A percentile compares a stretch with the other conserved stretches of the same genome.
Evolutionary conservation across 2,888 invertebrate genomes (phyloP).

Genomic region (Labia minor): DNA sequence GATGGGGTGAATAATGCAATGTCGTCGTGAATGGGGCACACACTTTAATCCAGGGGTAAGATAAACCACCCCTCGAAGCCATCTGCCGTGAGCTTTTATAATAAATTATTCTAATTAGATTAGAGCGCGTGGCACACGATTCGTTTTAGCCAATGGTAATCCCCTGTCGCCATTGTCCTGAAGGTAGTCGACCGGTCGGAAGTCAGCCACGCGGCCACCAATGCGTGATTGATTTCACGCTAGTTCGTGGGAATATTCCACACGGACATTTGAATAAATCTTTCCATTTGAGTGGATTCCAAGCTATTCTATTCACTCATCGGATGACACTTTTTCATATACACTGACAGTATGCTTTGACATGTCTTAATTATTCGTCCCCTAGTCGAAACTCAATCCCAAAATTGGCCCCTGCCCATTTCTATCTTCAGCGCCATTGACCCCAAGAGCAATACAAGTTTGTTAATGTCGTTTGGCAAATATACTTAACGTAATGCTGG

Average conservation of each 20-base stretch:
- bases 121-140: not conserved
- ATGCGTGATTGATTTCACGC: conserved; percentile 7
- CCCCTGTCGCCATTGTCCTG: conserved; percentile 3
- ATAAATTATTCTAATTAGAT: conserved; percentile 13
- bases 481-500: conserved; percentile 13
- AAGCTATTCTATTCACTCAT: not conserved
- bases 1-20: conserved; percentile 7
- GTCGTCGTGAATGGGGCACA: not conserved
- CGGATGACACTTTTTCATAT: not conserved
- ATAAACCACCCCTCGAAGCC: conserved; percentile 7
- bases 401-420: conserved; percentile 8
- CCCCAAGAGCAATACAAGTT: conserved; percentile 1
- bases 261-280: conserved; percentile 4
- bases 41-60: conserved; percentile 13
- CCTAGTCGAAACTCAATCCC: not conserved
- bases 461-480: not conserved
- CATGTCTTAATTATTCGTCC: conserved; percentile 7
- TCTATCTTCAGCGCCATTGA: not conserved
- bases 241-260: not conserved
- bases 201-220: conserved; percentile 13
- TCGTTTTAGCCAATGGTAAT: not conserved
- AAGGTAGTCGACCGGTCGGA: conserved; percentile 13
- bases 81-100: conserved; percentile 4
- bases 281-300: not conserved
- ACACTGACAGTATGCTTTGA: not conserved